Conservation (phyloP, 2,888 invertebrate genomes). For the Philopedon plagiatum region DNA sequence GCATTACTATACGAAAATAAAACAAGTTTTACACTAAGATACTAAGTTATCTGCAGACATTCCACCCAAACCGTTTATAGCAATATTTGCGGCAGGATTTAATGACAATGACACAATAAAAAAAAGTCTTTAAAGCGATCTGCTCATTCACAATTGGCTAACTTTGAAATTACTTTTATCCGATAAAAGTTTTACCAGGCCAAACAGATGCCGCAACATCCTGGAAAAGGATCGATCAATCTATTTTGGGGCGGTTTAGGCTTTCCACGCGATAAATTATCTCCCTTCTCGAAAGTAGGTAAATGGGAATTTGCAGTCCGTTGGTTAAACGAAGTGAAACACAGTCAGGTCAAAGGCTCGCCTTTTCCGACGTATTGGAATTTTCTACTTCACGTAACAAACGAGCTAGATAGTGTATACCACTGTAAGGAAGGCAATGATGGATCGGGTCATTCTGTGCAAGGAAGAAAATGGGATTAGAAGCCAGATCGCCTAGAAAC, state of each 20-base stretch:
- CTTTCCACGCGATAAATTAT: constrained; percentile 45
- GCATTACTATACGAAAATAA: no score
- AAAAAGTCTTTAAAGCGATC: neutral
- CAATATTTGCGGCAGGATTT: no score
- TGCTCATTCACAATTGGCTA: constrained; percentile 29
- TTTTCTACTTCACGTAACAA: constrained; percentile 38
- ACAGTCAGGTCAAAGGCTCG: constrained; percentile 21
- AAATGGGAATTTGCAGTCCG: constrained; percentile 44
- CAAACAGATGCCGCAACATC: constrained; percentile 42
- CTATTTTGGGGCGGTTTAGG: constrained; percentile 43
- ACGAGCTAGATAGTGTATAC: constrained; percentile 27
- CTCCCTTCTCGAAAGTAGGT: constrained; percentile 33
- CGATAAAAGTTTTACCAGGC: constrained; percentile 37
- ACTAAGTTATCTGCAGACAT: no score
- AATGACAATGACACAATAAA: neutral
- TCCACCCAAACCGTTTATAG: no score
- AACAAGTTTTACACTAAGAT: no score
- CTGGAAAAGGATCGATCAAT: constrained; percentile 36
- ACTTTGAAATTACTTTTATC: constrained; percentile 40
- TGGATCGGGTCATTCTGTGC: constrained; percentile 27
- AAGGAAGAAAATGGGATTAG: constrained; percentile 9
- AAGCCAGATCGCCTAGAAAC: neutral
- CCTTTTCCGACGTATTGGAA: constrained; percentile 35
- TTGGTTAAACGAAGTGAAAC: constrained; percentile 43
- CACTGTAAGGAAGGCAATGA: constrained; percentile 34